Evolutionary conservation across 2,888 invertebrate species (phyloP).

Genomic region (Acronicta aceris): DNA sequence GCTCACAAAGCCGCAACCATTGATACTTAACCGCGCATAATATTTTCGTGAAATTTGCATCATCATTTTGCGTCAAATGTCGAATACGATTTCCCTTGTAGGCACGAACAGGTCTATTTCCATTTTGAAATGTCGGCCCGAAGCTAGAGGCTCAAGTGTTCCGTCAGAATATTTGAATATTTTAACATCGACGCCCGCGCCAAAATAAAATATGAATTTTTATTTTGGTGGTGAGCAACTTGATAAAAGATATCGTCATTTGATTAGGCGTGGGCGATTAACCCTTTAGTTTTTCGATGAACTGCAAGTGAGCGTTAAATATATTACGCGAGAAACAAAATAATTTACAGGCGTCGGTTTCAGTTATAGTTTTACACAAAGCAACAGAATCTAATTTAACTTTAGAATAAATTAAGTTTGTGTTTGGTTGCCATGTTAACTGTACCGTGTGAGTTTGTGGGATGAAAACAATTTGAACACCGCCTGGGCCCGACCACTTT

Average conservation of each 20-base stretch:
- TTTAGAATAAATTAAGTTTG: constrained; percentile 64
- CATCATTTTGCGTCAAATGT: constrained; percentile 81
- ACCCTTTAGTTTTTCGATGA: constrained; percentile 31
- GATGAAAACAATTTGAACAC: constrained; percentile 81
- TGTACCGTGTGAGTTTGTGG: constrained; percentile 72
- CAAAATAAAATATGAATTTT: constrained; percentile 78
- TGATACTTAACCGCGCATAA: constrained; percentile 74
- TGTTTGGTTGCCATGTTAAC: constrained; percentile 65
- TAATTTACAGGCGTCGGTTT: constrained; percentile 26
- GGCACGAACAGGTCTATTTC: constrained; percentile 81
- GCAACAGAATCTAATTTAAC: constrained; percentile 57
- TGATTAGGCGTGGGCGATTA: constrained; percentile 45
- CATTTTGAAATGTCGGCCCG: constrained; percentile 82
- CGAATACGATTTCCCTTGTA: constrained; percentile 81
- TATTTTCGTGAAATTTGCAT: constrained; percentile 78
- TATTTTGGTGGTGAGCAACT: constrained; percentile 61
- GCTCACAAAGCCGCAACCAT: constrained; percentile 63
- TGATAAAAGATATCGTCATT: constrained; percentile 40
- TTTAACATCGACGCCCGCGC: constrained; percentile 76
- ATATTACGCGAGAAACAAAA: constrained; percentile 31
- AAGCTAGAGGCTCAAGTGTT: constrained; percentile 80
- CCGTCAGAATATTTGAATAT: constrained; percentile 86
- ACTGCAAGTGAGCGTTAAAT: constrained; percentile 23
- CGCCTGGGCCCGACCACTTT: constrained; percentile 77
- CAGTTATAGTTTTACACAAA: constrained; percentile 50